Conservation (phyloP, 2,888 invertebrate species). For the Sepioteuthis lessoniana region DNA sequence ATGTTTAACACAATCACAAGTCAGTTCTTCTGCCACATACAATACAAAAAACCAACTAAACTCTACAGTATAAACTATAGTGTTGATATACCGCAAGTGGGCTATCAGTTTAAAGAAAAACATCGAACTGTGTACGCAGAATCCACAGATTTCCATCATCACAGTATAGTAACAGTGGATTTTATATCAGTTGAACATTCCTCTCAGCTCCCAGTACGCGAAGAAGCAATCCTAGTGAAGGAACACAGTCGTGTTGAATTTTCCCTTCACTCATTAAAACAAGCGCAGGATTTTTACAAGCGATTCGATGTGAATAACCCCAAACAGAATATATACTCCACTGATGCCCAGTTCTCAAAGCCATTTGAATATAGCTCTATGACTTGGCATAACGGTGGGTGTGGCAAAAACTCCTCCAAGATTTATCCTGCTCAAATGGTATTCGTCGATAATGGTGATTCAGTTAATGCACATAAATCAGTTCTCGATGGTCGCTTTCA, state of each 20-base stretch:
- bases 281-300: conserved; percentile 57
- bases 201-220: conserved; percentile 58
- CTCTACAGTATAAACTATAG: conserved; percentile 71
- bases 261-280: conserved; percentile 61
- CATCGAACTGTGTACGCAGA: conserved; percentile 53
- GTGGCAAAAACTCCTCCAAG: conserved; percentile 53
- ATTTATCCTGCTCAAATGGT: conserved; percentile 65
- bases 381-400: conserved; percentile 62
- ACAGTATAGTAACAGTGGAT: conserved; percentile 56
- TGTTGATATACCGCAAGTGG: conserved; percentile 62
- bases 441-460: conserved; percentile 58
- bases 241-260: conserved; percentile 51
- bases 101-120: conserved; percentile 58
- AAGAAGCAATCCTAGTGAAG: conserved; percentile 67
- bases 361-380: conserved; percentile 69
- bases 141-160: conserved; percentile 55
- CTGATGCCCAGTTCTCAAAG: conserved; percentile 66
- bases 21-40: conserved; percentile 70
- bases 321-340: conserved; percentile 54
- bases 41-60: conserved; percentile 62
- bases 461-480: conserved; percentile 54
- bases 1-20: conserved; percentile 62
- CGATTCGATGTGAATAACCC: conserved; percentile 48
- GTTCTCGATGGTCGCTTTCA: conserved; percentile 50
- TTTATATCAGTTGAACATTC: conserved; percentile 63